Percentiles rank a stretch among this genome's conserved stretches.
Evolutionary conservation across 2,113 vertebrate species (phyloP).

Genomic region (Dryoscopus gambensis): DNA sequence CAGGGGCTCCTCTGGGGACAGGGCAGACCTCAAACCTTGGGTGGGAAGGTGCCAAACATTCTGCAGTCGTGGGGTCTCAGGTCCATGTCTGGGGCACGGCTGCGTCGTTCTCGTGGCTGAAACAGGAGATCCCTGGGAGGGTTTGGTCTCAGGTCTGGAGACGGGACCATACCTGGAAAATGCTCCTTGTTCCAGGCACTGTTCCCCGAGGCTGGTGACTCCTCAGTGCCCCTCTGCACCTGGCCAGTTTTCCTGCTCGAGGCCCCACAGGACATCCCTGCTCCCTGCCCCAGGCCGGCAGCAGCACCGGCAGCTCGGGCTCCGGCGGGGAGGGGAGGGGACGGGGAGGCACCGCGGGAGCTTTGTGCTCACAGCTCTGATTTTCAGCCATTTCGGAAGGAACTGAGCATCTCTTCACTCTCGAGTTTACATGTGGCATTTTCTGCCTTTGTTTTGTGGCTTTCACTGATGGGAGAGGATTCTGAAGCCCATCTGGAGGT

Average conservation of each 20-base stretch:
- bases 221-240: too few species aligned
- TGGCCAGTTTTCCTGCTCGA: too few species aligned
- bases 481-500: neutral
- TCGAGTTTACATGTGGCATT: neutral
- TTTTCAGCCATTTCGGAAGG: neutral
- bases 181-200: neutral
- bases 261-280: neutral
- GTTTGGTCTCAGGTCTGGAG: neutral
- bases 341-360: fast-evolving
- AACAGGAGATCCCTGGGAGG: neutral
- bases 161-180: neutral
- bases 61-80: neutral
- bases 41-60: neutral
- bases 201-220: neutral
- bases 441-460: neutral
- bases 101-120: neutral
- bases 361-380: neutral
- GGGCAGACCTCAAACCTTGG: neutral
- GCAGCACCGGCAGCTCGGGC: neutral
- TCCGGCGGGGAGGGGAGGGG: neutral
- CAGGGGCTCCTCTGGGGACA: neutral
- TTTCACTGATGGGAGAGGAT: neutral
- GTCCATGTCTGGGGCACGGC: fast-evolving
- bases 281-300: neutral
- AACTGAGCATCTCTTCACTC: neutral